Percentiles rank a stretch among this genome's conserved stretches.
phyloP scores from a whole-genome alignment of 1,140 invertebrate species.

The Drosophila melanica region DNA sequence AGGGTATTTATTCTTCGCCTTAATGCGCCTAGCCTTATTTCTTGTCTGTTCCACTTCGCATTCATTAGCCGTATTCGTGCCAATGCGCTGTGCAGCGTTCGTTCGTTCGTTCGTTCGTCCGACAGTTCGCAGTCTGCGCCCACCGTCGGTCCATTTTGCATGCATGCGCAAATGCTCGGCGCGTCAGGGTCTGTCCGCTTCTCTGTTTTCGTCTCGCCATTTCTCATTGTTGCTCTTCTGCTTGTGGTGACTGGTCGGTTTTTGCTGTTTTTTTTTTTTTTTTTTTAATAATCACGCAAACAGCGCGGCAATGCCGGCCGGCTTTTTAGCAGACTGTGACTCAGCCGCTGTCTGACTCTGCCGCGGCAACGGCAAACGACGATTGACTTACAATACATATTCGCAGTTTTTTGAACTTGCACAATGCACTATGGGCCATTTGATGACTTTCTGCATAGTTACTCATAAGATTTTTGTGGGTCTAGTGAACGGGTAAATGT shows the following conservation, averaged over 20 bases:
- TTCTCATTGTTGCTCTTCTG: conserved; percentile 29
- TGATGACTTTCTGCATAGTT: too few relatives aligned
- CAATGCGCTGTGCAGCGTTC: conserved; percentile 39
- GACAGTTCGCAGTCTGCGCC: conserved; percentile 7
- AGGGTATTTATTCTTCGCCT: conserved; percentile 24
- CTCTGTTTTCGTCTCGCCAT: conserved; percentile 22
- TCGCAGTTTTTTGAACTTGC: conserved; percentile 80
- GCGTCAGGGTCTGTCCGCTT: conserved; percentile 27
- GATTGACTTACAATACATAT: conserved; percentile 50
- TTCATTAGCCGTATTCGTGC: conserved; percentile 74
- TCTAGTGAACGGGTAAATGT: too few relatives aligned
- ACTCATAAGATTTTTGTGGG: too few relatives aligned
- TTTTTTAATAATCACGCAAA: conserved; percentile 58
- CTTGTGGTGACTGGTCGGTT: not conserved
- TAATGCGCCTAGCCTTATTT: conserved; percentile 23
- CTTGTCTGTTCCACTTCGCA: conserved; percentile 67
- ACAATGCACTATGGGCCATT: conserved; percentile 17
- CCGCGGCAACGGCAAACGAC: conserved; percentile 13
- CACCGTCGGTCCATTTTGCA: conserved; percentile 66
- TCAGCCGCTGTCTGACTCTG: conserved; percentile 13
- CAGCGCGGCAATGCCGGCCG: conserved; percentile 64
- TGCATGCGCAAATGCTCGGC: conserved; percentile 48
- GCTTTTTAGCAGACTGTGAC: conserved; percentile 69
- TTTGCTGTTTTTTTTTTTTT: conserved; percentile 11
- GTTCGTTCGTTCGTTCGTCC: conserved; percentile 8